Conservation (phyloP, 2,797 vertebrate genomes). For the Pygocentrus nattereri region DNA sequence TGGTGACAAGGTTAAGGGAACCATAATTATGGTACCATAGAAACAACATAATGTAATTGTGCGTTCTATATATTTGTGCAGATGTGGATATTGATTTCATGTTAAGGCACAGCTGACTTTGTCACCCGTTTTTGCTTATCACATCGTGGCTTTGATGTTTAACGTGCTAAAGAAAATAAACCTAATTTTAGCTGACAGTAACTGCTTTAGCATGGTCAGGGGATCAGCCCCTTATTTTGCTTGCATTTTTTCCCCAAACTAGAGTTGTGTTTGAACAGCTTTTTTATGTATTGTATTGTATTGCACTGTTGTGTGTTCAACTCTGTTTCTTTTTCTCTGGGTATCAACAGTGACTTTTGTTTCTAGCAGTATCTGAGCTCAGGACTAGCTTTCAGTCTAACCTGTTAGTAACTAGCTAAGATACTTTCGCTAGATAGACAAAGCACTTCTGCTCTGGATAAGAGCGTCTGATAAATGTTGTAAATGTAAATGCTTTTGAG, state of each 20-base stretch:
- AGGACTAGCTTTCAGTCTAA: too few relatives aligned
- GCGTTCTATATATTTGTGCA: constrained; percentile 28
- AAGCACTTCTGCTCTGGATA: too few relatives aligned
- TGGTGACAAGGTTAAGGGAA: constrained; percentile 34
- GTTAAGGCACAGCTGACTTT: constrained; percentile 8
- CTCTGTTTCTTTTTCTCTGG: too few relatives aligned
- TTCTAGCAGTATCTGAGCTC: too few relatives aligned
- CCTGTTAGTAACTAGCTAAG: too few relatives aligned
- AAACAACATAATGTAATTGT: constrained; percentile 33
- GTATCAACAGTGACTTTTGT: too few relatives aligned
- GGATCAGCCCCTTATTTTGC: not conserved
- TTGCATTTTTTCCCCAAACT: not conserved
- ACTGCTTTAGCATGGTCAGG: not conserved
- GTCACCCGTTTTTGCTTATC: constrained; percentile 13
- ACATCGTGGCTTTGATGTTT: too few relatives aligned
- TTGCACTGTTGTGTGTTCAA: too few relatives aligned
- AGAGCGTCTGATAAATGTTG: too few relatives aligned
- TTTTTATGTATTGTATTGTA: too few relatives aligned
- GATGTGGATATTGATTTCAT: constrained; percentile 39
- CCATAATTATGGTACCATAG: constrained; percentile 45
- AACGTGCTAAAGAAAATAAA: not conserved
- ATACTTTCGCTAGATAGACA: too few relatives aligned
- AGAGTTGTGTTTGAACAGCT: not conserved
- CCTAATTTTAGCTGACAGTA: not conserved
- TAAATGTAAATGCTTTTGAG: too few relatives aligned